A percentile compares a stretch with the other conserved stretches of the same genome.
phyloP scores from a whole-genome alignment of 1,140 invertebrate species.

The Drosophila elegans region DNA sequence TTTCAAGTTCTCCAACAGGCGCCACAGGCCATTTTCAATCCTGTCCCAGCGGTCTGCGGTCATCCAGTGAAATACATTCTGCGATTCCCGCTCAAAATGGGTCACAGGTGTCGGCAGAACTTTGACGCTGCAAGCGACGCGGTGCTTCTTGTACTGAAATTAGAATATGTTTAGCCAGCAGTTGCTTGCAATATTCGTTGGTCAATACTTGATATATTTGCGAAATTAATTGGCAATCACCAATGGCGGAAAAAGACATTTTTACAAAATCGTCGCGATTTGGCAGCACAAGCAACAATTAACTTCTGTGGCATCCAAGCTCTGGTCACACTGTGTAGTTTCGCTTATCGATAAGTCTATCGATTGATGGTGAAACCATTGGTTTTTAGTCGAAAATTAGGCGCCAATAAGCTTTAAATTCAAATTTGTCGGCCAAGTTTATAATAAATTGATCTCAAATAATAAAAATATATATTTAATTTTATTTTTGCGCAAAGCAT shows the following conservation, averaged over 20 bases:
- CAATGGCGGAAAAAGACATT: constrained; percentile 45
- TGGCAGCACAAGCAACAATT: constrained; percentile 1
- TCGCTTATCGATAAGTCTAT: neutral
- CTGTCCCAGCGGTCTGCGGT: constrained; percentile 42
- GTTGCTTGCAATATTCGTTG: neutral
- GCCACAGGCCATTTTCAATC: constrained; percentile 39
- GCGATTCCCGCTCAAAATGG: constrained; percentile 20
- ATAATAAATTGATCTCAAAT: neutral
- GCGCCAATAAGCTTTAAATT: neutral
- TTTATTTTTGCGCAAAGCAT: too few relatives aligned
- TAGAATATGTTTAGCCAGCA: neutral
- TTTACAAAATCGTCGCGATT: constrained; percentile 10
- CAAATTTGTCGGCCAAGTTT: neutral
- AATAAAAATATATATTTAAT: too few relatives aligned
- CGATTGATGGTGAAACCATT: neutral
- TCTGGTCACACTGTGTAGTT: neutral
- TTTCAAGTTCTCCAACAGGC: constrained; percentile 23
- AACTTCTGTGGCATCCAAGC: neutral
- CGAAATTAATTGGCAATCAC: constrained; percentile 41
- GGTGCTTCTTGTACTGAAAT: constrained; percentile 44
- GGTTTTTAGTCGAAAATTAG: neutral
- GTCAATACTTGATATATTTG: constrained; percentile 54
- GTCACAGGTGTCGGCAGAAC: constrained; percentile 44
- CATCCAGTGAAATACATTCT: constrained; percentile 63
- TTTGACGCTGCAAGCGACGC: constrained; percentile 46